Evolutionary conservation across 2,113 vertebrate genomes (phyloP), one percentile per base, ranked within the genome.

Genomic region (Cyanistes caeruleus): DNA sequence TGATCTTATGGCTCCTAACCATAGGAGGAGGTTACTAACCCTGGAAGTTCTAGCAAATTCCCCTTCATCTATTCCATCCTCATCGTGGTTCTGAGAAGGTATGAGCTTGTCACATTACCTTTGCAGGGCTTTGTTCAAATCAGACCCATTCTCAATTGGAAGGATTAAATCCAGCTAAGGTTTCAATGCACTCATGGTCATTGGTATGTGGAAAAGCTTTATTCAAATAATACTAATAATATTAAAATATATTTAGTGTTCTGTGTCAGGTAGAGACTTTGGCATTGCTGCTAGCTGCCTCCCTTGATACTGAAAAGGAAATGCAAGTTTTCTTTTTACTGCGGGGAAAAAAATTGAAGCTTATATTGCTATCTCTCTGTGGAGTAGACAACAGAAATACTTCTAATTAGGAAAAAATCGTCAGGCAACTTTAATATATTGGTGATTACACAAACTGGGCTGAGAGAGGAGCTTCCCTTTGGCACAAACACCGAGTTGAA

Each of bases 351-450:
- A 56, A 3, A 3, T 22, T 24, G 1, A 53, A 28, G 22, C 62
- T 90, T 33, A 15, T 31, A 16, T 83, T 73, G 39, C 10, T 4
- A 35, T 55, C 30, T 59, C 24, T 91, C 86, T 83, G 48, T 43
- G 30, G 49, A 48, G 56, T 44, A 77, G 9, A 33, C 14, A 63
- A 59, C 48, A 41, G 14, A 73, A 64, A 75, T 60, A 9, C 21
- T 27, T 76, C 7, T 70, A 65, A 87, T 41, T 37, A 35, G n/a
- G 55, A 59, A 62, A 75, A 77, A 41, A 10, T 4, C 14, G 2
- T 72, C 13, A 35, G 23, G 55, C 27, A 76, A 17, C 11, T 16
- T 56, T 43, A 12, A 11, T 0, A 0, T 49, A 21, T 14, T 3
- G 0, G 4, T 1, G 4, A 23, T 46, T 59, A n/a, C 3, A 23